Evolutionary conservation across 2,888 invertebrate species (phyloP).

Genomic region (Mellilla xanthometata): DNA sequence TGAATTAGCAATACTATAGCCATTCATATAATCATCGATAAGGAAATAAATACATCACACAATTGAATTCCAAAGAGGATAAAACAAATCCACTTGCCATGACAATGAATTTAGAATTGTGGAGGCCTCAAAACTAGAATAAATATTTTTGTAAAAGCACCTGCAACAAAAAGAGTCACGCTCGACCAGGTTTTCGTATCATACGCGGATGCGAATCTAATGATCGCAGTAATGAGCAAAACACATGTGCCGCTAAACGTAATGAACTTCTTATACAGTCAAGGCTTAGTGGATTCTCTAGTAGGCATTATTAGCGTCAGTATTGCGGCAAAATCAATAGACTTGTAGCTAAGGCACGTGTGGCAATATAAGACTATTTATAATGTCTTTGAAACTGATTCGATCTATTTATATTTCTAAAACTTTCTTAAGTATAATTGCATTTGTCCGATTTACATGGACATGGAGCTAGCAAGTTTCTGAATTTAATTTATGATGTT

Average conservation of each 20-base stretch:
- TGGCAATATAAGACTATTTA: neutral
- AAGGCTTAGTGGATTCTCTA: slow-evolving; percentile 15
- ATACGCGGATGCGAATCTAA: slow-evolving; percentile 15
- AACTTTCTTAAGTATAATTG: too few species aligned
- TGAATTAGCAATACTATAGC: too few species aligned
- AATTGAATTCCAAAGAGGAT: too few species aligned
- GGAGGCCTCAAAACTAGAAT: neutral
- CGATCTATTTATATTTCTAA: too few species aligned
- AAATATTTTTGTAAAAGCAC: neutral
- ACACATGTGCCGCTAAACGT: slow-evolving; percentile 8
- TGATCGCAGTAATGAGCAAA: slow-evolving; percentile 24
- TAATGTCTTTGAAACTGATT: too few species aligned
- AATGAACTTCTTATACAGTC: slow-evolving; percentile 24
- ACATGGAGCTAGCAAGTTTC: too few species aligned
- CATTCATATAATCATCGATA: too few species aligned
- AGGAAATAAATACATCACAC: too few species aligned
- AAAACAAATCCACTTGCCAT: too few species aligned
- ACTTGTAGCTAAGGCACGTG: slow-evolving; percentile 2
- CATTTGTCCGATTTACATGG: neutral
- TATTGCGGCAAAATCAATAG: slow-evolving; percentile 15
- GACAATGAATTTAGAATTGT: neutral
- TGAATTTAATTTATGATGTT: too few species aligned
- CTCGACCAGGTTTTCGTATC: slow-evolving; percentile 21
- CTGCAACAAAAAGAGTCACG: slow-evolving; percentile 6
- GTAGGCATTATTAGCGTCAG: slow-evolving; percentile 4